Evolutionary conservation across 2,888 invertebrate species (phyloP), one percentile per base, ranked within the genome.

Genomic region (Orthonychiurus folsomi): DNA sequence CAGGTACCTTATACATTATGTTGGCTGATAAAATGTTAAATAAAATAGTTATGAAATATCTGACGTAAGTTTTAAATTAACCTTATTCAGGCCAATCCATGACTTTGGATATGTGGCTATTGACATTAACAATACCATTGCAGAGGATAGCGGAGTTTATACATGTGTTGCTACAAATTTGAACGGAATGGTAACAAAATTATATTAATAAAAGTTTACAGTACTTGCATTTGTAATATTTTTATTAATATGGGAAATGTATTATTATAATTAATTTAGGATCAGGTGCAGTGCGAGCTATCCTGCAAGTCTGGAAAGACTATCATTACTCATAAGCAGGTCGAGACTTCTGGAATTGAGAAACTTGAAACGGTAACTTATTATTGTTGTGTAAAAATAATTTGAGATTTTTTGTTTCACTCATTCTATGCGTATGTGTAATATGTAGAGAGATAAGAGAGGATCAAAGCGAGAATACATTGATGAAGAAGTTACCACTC

Each of bases 41-140:
- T n/a, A n/a, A n/a, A n/a, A n/a, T n/a, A n/a, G n/a, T n/a, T n/a
- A n/a, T n/a, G n/a, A n/a, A 37, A 37, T 37, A 37, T 37, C 15
- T 37, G 15, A 37, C 37, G 9, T 15, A 52, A 52, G n/a, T 5
- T 52, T n/a, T 23, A 52, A 20, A 52, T 12, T 12, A 57, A 93
- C 94, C 76, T 85, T 95, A 74, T 96, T 94, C 82, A 85, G 93
- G 73, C 94, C 95, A 63, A 93, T 94, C 76, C 94, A 95, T 77
- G 97, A 99, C 78, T 97, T 99, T 78, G 97, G 97, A 50, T 97
- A 95, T 76, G 97, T 97, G 24, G 95, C 96, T 20, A 81, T 99
- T 67, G 97, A 97, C 75, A 92, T 99, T 68, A 86, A 95, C 70
- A 95, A 95, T 76, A 81, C 94, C 61, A 95, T 95, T 76, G 91